Base-by-base conservation (phyloP, 2,113 vertebrate genomes). In the Hiodon alosoides region DNA sequence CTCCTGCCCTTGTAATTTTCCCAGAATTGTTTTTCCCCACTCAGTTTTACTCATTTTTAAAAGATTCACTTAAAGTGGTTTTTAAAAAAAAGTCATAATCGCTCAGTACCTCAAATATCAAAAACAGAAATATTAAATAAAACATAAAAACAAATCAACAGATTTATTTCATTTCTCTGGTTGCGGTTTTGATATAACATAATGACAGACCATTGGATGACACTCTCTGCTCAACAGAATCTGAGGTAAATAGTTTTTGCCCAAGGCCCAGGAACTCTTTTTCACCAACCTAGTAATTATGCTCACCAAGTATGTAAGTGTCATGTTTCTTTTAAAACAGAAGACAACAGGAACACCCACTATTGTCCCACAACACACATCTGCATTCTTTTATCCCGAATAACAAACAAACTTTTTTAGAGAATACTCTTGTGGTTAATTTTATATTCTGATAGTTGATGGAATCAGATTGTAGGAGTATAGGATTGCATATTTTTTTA, bases 201-300 rank as follows among this genome's bases (percentile, higher is more conserved):
- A 74, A 74, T 74, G 61, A 74, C 51, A 57, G 72, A n/a, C 72
- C 57, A 62, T 31, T 31, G 60, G 48, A 54, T 7, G 4, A 8
- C 17, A 53, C 53, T 73, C 65, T 5, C 3, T 53, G 14, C 51
- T 48, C n/a, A 67, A 47, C 11, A 71, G 17, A 74, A 67, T 57
- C 52, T 74, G 53, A 58, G 62, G 52, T 47, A 67, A 53, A 65
- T 17, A 17, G 16, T 53, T 57, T 54, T 74, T 74, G 61, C 72
- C 58, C 53, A 48, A 55, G n/a, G 14, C 52, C 3, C 50, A 54
- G 52, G 52, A 66, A 74, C 60, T 9, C 51, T n/a, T 13, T 11
- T 4, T 48, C 11, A n/a, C 52, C 17, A 57, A 14, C 46, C n/a
- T 47, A 8, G 17, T 48, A 10, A 0, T 73, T 64, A 5, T n/a